These are phyloP conservation scores for Heliconius cydno DNA, from an alignment of 2,888 invertebrate species.

Conservation along the genomic window DNA sequence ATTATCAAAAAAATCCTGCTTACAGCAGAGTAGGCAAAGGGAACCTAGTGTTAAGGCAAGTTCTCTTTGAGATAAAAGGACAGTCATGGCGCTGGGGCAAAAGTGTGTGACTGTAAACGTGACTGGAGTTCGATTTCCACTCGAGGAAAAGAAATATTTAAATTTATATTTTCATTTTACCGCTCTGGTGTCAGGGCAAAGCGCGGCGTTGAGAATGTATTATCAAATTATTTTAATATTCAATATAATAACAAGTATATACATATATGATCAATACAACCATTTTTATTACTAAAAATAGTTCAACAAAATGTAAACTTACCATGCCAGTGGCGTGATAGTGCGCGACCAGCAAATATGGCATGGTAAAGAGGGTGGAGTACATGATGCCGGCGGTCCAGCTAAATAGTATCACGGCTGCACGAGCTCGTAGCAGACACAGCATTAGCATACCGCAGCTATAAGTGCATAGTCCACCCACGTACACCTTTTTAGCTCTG, in stretches of 20 bases:
- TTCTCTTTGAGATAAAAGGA: too few species aligned
- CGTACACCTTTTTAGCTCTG: slow-evolving; percentile 94
- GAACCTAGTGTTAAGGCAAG: too few species aligned
- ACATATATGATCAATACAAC: background rate
- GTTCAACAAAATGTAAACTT: slow-evolving; percentile 58
- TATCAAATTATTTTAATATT: too few species aligned
- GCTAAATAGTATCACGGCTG: slow-evolving; percentile 93
- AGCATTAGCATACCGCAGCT: slow-evolving; percentile 94
- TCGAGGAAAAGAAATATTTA: too few species aligned
- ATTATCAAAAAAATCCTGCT: too few species aligned
- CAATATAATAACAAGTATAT: background rate
- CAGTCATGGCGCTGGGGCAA: too few species aligned
- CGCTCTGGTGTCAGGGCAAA: too few species aligned
- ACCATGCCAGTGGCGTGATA: slow-evolving; percentile 96
- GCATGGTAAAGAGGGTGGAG: slow-evolving; percentile 98
- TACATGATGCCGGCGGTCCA: slow-evolving; percentile 98
- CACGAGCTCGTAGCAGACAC: slow-evolving; percentile 89
- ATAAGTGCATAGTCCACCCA: slow-evolving; percentile 94
- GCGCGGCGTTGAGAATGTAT: too few species aligned
- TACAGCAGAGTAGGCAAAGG: too few species aligned
- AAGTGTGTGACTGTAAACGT: too few species aligned
- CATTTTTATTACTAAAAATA: background rate
- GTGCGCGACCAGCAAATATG: slow-evolving; percentile 95
- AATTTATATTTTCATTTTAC: too few species aligned
- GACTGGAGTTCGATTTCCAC: too few species aligned